phyloP scores from a whole-genome alignment of 2,888 invertebrate species.

The Orchesellides sinensis region DNA sequence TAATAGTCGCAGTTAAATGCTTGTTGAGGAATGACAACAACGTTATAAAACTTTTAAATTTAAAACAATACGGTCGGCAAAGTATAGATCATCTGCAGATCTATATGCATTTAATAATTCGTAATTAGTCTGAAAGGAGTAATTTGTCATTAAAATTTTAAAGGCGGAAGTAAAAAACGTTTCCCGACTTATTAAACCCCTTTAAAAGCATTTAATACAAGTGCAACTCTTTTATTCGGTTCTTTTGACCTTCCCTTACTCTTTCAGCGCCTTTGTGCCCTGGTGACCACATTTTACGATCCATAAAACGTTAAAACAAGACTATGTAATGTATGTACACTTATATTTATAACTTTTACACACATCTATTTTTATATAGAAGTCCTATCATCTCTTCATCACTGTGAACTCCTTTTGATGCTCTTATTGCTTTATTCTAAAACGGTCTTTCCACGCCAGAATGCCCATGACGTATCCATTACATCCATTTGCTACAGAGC shows the following conservation, averaged over 20 bases:
- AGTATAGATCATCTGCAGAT: too few species aligned
- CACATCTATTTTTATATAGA: constrained; percentile 16
- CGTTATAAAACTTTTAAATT: too few species aligned
- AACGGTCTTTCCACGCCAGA: constrained; percentile 55
- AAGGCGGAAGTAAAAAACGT: too few species aligned
- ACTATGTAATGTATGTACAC: neutral
- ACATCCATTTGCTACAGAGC: constrained; percentile 22
- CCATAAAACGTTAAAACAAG: constrained; percentile 49
- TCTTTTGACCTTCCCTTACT: constrained; percentile 10
- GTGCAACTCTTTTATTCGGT: neutral
- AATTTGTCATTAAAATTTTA: too few species aligned
- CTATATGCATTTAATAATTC: too few species aligned
- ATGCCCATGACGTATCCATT: constrained; percentile 64
- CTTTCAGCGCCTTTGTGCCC: constrained; percentile 56
- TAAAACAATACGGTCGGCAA: too few species aligned
- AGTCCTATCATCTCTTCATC: constrained; percentile 41
- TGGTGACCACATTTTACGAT: constrained; percentile 67
- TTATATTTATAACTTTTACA: neutral
- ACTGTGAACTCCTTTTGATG: constrained; percentile 64
- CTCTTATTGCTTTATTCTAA: constrained; percentile 60
- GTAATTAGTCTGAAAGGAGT: too few species aligned
- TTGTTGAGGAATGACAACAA: too few species aligned
- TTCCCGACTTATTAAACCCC: too few species aligned
- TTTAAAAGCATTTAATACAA: too few species aligned
- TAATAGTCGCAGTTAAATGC: too few species aligned